Conservation (phyloP, 2,888 invertebrate genomes). For the Sisyra nigra region DNA sequence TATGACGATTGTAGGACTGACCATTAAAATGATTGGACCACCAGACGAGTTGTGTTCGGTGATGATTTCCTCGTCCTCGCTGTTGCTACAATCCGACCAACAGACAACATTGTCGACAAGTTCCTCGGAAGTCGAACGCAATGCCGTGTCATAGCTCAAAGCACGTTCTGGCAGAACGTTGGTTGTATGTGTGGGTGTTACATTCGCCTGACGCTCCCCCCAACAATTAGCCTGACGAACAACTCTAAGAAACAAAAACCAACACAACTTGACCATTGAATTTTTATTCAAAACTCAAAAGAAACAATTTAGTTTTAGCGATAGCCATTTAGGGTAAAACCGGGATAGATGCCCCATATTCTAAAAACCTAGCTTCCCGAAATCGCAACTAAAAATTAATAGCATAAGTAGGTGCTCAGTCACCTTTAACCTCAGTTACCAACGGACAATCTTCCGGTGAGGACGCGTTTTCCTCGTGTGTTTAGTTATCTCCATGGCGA, state of each 20-base stretch:
- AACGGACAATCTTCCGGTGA: too few species aligned
- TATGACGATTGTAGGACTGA: neutral
- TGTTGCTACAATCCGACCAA: constrained; percentile 85
- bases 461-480: too few species aligned
- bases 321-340: too few species aligned
- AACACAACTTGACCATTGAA: neutral
- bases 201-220: constrained; percentile 34
- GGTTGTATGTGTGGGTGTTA: constrained; percentile 17
- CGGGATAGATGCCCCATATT: too few species aligned
- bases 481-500: too few species aligned
- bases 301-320: too few species aligned
- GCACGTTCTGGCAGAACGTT: constrained; percentile 18
- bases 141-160: constrained; percentile 27
- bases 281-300: neutral
- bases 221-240: constrained; percentile 64
- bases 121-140: constrained; percentile 5
- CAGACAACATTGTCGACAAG: constrained; percentile 40
- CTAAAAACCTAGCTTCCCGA: too few species aligned
- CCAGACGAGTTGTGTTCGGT: constrained; percentile 33
- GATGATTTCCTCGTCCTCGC: constrained; percentile 67
- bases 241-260: constrained; percentile 32
- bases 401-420: too few species aligned
- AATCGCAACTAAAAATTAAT: too few species aligned
- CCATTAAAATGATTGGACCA: constrained; percentile 1
- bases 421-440: too few species aligned